These are phyloP conservation scores for Ophion ellenae DNA, from an alignment of 2,888 invertebrate species.

Conservation along the genomic window DNA sequence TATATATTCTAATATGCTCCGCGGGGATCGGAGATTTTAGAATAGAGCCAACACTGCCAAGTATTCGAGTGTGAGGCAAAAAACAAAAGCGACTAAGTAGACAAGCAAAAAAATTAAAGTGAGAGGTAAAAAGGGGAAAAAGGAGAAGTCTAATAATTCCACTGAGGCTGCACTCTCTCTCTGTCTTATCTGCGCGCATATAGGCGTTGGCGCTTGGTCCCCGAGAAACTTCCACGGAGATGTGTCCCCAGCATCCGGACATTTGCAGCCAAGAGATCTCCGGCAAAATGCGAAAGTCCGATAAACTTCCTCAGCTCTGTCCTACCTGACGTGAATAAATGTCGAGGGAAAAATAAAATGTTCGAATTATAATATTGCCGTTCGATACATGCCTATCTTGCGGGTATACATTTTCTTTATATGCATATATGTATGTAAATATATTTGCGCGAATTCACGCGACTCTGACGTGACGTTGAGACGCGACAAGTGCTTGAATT, in stretches of 20 bases:
- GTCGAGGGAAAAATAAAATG: background rate
- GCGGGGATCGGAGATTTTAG: slow-evolving; percentile 12
- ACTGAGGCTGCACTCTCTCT: background rate
- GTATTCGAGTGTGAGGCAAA: background rate
- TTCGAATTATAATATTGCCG: background rate
- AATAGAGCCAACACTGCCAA: slow-evolving; percentile 11
- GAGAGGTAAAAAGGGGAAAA: slow-evolving; percentile 5
- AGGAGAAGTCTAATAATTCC: background rate
- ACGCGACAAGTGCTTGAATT: slow-evolving; percentile 15
- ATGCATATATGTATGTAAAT: background rate
- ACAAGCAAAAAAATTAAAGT: background rate
- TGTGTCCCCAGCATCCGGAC: slow-evolving; percentile 59
- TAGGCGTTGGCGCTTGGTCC: slow-evolving; percentile 67
- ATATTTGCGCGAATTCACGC: background rate
- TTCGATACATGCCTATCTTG: slow-evolving; percentile 15
- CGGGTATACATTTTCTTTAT: background rate
- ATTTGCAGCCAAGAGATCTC: slow-evolving; percentile 60
- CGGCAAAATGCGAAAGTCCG: slow-evolving; percentile 58
- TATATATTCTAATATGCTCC: slow-evolving; percentile 45
- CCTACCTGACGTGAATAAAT: slow-evolving; percentile 16
- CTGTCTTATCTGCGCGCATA: slow-evolving; percentile 14
- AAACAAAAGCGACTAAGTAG: slow-evolving; percentile 7
- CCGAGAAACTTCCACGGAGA: slow-evolving; percentile 61
- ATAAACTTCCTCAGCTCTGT: slow-evolving; percentile 43
- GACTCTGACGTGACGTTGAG: background rate